Evolutionary conservation across 2,888 invertebrate genomes (phyloP).

Genomic region (Melanostoma mellinum): DNA sequence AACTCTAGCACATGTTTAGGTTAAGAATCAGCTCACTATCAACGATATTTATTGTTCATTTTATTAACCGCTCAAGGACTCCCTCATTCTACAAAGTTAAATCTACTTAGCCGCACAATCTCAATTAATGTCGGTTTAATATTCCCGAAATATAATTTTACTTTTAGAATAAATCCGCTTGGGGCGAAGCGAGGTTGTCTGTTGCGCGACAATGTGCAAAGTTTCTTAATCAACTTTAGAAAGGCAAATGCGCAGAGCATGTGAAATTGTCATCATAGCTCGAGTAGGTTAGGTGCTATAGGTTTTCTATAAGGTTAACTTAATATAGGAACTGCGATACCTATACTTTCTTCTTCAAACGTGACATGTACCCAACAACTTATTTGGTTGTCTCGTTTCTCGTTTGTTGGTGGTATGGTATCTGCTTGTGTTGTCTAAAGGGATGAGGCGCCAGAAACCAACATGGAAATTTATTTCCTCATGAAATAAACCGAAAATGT

Average conservation of each 20-base stretch:
- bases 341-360: conserved; percentile 36
- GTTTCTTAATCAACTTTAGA: conserved; percentile 51
- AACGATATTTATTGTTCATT: conserved; percentile 60
- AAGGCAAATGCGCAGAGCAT: conserved; percentile 16
- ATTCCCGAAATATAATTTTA: conserved; percentile 61
- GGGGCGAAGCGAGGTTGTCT: conserved; percentile 13
- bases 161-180: conserved; percentile 45
- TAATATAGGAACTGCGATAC: conserved; percentile 2
- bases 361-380: conserved; percentile 35
- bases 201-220: conserved; percentile 31
- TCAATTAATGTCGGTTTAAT: conserved; percentile 53
- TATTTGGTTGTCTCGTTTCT: conserved; percentile 12
- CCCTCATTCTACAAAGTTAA: conserved; percentile 8
- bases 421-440: neutral
- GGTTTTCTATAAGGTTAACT: conserved; percentile 4
- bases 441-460: neutral
- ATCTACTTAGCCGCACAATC: conserved; percentile 52
- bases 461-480: conserved; percentile 46
- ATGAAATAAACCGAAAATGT: conserved; percentile 44
- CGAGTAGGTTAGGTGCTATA: conserved; percentile 5
- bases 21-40: conserved; percentile 34
- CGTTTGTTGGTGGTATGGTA: neutral
- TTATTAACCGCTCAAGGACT: conserved; percentile 31
- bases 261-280: conserved; percentile 36
- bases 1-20: too few relatives aligned